Evolutionary conservation across 2,113 vertebrate genomes (phyloP), one percentile per base, ranked within the genome.

Genomic region (Anseranas semipalmata): DNA sequence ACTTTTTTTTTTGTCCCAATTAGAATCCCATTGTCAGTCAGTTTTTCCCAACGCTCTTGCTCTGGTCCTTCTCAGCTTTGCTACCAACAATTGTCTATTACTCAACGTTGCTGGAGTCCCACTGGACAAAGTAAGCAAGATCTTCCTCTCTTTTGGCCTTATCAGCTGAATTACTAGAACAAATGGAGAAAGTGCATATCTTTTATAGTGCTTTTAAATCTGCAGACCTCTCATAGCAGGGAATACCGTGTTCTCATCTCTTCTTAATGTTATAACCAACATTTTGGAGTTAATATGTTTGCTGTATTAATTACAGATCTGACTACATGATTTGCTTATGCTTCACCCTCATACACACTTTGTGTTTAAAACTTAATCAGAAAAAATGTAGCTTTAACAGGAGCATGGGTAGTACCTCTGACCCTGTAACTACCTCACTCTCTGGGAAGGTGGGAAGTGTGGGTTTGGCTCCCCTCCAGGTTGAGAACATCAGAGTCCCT

Each of bases 41-140:
- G 96, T 99, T 99, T 98, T 99, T 99, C 96, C 99, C 99, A n/a
- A 99, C 99, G 0, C 92, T 99, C 48, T 97, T 99, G 72, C 98
- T 99, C 82, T 99, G 99, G 99, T 97, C 98, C 77, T 99, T 99
- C 97, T 99, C 99, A 3, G 98, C 99, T 6, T 96, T 99, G 77
- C 97, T 99, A 24, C 99, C 99, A 5, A 98, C 99, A 25, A 79
- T 99, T 2, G 99, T 99, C 15, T 99, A 99, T 96, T 99, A 99
- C n/a, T 99, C 99, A 37, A 99, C 99, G 0, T 95, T 99, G 48
- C 97, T 98, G 95, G 99, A 99, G 94, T 98, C 98, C 5, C 99
- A 99, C 95, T 99, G 99, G 99, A 99, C 98, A 97, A 99, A 98
- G 99, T 99, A 98, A 96, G 98, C 39, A 65, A 33, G 7, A 17